Base-by-base conservation (phyloP, 2,797 vertebrate species). In the Bucorvus abyssinicus region DNA sequence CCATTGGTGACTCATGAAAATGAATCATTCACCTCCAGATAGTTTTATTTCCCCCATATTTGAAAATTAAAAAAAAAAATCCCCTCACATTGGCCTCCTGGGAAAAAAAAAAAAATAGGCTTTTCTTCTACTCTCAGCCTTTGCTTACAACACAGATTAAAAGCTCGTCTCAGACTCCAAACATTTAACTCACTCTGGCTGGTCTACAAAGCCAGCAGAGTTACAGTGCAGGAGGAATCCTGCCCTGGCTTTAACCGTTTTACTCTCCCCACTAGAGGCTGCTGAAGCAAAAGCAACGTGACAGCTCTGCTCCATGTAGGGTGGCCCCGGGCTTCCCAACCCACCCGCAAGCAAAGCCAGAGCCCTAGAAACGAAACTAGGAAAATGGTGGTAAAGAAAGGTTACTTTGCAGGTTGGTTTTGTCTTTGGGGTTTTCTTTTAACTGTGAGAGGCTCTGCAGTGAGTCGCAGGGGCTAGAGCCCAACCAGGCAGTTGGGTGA, bases 21-120 rank as follows among this genome's bases (percentile, higher is more conserved):
- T 97, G 96, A 97, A 52, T 97, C 96, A 94, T 80, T 96, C 78
- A 84, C 90, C 88, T 96, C 88, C 82, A 90, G 34, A 87, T 71
- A 71, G 71, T 71, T 90, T 92, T 71, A 81, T 95, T 95, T 90
- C n/a, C 49, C 60, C 38, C 56, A 77, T 18, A 68, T 57, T 53
- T 50, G 34, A 90, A 93, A 90, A 36, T 57, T 24, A n/a, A 40
- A 56, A 45, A 57, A 61, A 50, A 44, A 36, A 30, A 24, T 40
- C 29, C 17, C 44, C 20, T 26, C 34, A 86, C 26, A 24, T 12
- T 49, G 36, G 24, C 30, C 56, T 59, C 59, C 50, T 20, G 6
- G 3, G 3, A 2, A 1, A 7, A 34, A 36, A 76, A 50, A 36
- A 13, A 47, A 49, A 40, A 38, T 5, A 49, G 42, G 34, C 29